Percentiles rank a stretch among this genome's conserved stretches.
Conservation (phyloP, 2,797 vertebrate species). For the Rachycentron canadum region DNA sequence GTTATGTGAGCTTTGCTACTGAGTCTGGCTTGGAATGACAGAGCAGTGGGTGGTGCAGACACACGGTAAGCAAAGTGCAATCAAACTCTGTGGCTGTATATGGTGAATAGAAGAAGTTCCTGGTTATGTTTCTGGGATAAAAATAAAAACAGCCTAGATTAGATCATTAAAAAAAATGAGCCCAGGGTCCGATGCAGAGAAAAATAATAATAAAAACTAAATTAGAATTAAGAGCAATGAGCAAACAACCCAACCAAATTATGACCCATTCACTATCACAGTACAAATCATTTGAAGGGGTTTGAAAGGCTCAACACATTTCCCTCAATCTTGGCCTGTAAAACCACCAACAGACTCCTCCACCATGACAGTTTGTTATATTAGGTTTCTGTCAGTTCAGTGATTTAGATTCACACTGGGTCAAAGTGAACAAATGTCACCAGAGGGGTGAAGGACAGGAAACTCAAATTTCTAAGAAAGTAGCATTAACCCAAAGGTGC, state of each 20-base stretch:
- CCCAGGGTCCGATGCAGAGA: neutral
- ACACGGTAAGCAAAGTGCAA: slow-evolving; percentile 25
- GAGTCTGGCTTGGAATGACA: slow-evolving; percentile 31
- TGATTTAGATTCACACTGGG: slow-evolving; percentile 53
- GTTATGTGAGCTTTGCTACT: slow-evolving; percentile 49
- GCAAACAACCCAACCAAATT: slow-evolving; percentile 41
- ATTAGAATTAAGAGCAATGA: slow-evolving; percentile 24
- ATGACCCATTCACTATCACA: neutral
- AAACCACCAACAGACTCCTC: slow-evolving; percentile 28
- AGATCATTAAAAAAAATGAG: neutral
- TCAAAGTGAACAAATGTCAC: slow-evolving; percentile 28
- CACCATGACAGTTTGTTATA: slow-evolving; percentile 19
- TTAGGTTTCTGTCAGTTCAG: slow-evolving; percentile 37
- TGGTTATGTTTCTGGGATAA: slow-evolving; percentile 41
- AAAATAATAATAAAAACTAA: slow-evolving; percentile 3
- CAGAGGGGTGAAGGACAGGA: slow-evolving; percentile 18
- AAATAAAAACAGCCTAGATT: slow-evolving; percentile 44
- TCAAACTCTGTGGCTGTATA: slow-evolving; percentile 47
- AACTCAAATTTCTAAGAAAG: slow-evolving; percentile 20
- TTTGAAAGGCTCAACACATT: slow-evolving; percentile 21
- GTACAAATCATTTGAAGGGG: slow-evolving; percentile 11
- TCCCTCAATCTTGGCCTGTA: slow-evolving; percentile 4
- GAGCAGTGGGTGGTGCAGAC: slow-evolving; percentile 16
- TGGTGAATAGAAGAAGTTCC: slow-evolving; percentile 35
- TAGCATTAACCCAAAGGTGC: neutral